These are phyloP conservation scores for Menidia beryllina DNA, from an alignment of 2,113 vertebrate genomes.

Conservation along the genomic window DNA sequence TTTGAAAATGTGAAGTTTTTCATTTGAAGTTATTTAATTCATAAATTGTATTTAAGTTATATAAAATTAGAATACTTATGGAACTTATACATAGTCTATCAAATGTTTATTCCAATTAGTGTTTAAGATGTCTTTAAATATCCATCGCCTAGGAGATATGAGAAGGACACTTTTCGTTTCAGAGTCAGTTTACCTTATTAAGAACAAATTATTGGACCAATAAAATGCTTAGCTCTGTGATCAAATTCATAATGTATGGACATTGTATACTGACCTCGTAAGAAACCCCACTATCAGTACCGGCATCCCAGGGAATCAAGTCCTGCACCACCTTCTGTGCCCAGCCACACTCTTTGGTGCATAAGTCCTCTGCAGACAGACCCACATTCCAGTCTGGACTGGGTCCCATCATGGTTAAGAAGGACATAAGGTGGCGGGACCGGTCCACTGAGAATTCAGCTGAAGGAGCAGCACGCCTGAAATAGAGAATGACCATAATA, in stretches of 20 bases:
- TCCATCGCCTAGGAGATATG: too few species aligned
- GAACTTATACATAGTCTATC: too few species aligned
- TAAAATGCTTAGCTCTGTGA: not conserved
- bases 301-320: conserved; percentile 97
- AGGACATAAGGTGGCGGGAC: conserved; percentile 95
- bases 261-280: conserved; percentile 88
- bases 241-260: not conserved
- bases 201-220: not conserved
- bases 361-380: conserved; percentile 94
- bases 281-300: conserved; percentile 94
- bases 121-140: too few species aligned
- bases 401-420: conserved; percentile 96
- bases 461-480: conserved; percentile 94
- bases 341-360: conserved; percentile 98
- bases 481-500: conserved; percentile 29
- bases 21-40: too few species aligned
- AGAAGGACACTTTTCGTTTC: not conserved
- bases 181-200: not conserved
- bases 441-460: conserved; percentile 98
- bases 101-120: too few species aligned
- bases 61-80: too few species aligned
- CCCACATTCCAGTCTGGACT: conserved; percentile 99
- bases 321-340: conserved; percentile 94
- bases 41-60: too few species aligned
- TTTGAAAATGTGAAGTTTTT: too few species aligned